A percentile compares a stretch with the other conserved stretches of the same genome.
phyloP scores from a whole-genome alignment of 2,113 vertebrate species.

The Caretta caretta region DNA sequence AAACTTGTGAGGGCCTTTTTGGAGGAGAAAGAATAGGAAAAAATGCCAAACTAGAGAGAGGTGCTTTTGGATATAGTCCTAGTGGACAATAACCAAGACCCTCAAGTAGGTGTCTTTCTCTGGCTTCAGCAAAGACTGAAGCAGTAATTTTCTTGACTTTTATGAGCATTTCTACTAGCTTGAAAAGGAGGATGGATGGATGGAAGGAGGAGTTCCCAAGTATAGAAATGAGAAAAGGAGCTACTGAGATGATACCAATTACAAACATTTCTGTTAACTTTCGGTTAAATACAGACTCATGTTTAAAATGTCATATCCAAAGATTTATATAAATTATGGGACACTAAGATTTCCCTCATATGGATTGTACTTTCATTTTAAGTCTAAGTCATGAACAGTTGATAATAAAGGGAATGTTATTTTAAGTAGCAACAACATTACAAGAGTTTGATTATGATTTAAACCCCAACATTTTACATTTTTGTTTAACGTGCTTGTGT shows the following conservation, averaged over 20 bases:
- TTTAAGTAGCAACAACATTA: not conserved
- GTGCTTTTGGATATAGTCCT: not conserved
- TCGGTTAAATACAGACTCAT: not conserved
- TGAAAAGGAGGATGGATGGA: not conserved
- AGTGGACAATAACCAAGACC: not conserved
- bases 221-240: not conserved
- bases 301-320: slow-evolving; percentile 47
- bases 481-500: slow-evolving; percentile 4
- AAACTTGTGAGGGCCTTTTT: not conserved
- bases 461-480: not conserved
- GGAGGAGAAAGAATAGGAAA: not conserved
- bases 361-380: slow-evolving; percentile 1
- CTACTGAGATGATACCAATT: not conserved
- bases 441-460: not conserved
- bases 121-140: not conserved
- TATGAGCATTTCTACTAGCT: not conserved
- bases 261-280: not conserved
- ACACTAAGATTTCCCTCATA: not conserved
- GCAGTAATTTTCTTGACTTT: not conserved
- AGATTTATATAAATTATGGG: not conserved
- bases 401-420: not conserved
- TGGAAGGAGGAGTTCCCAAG: not conserved
- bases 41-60: not conserved
- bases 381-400: not conserved
- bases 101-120: slow-evolving; percentile 39